A percentile compares a stretch with the other conserved stretches of the same genome.
These are phyloP conservation scores for Oreochromis niloticus DNA, from an alignment of 2,113 vertebrate species.

Conservation along the genomic window DNA sequence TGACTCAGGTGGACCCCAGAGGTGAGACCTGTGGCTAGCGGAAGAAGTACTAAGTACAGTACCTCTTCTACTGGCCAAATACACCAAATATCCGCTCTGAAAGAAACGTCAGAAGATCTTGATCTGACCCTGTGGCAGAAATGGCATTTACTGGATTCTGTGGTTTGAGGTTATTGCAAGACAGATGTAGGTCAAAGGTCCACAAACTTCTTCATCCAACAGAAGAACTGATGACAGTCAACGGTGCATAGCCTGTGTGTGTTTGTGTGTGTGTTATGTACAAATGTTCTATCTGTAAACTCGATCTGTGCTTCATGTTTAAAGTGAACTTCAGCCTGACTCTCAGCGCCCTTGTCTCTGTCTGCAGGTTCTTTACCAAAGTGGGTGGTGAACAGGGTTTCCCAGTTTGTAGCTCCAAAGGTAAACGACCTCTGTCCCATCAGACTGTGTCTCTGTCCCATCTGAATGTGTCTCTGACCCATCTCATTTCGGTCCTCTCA, in stretches of 20 bases:
- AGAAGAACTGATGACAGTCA: not conserved
- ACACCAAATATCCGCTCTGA: not conserved
- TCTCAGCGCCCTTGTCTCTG: not conserved
- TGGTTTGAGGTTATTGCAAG: not conserved
- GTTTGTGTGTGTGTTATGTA: not conserved
- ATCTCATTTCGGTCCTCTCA: conserved; percentile 6
- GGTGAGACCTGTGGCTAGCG: conserved; percentile 56
- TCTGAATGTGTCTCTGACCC: accelerated
- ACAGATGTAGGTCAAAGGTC: not conserved
- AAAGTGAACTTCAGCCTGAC: not conserved
- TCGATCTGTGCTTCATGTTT: not conserved
- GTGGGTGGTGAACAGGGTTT: conserved; percentile 84
- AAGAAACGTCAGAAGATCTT: not conserved
- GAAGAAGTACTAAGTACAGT: not conserved
- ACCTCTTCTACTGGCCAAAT: not conserved
- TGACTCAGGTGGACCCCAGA: conserved; percentile 86
- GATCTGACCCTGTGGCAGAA: not conserved
- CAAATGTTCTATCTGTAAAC: not conserved
- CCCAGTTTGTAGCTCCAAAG: conserved; percentile 84
- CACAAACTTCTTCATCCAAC: not conserved
- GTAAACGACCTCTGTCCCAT: conserved; percentile 35
- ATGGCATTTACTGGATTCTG: not conserved
- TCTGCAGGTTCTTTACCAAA: conserved; percentile 80
- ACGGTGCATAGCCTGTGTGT: not conserved
- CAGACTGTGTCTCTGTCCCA: accelerated